phyloP scores from a whole-genome alignment of 2,888 invertebrate species.

The Andrena hattorfiana region DNA sequence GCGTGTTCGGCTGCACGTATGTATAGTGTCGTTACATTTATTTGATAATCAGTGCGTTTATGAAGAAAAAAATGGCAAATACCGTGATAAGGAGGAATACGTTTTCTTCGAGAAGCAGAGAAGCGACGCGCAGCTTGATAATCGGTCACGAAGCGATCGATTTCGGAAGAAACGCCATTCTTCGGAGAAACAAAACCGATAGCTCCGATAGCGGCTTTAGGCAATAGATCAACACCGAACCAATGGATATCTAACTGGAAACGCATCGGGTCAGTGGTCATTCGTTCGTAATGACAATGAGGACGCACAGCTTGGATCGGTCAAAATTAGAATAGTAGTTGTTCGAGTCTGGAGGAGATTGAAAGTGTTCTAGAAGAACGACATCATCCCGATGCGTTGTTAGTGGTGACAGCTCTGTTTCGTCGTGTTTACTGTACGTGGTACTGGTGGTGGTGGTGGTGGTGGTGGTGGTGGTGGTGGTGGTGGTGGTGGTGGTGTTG shows the following conservation, averaged over 20 bases:
- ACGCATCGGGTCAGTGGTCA: slow-evolving; percentile 19
- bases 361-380: slow-evolving; percentile 40
- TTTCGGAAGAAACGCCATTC: slow-evolving; percentile 28
- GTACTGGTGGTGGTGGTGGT: not conserved
- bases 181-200: slow-evolving; percentile 10
- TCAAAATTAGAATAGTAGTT: slow-evolving; percentile 36
- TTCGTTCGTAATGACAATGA: slow-evolving; percentile 37
- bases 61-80: slow-evolving; percentile 36
- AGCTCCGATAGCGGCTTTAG: not conserved
- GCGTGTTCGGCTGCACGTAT: not conserved
- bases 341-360: slow-evolving; percentile 19
- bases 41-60: not conserved
- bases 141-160: slow-evolving; percentile 43
- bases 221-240: slow-evolving; percentile 11
- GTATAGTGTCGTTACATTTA: not conserved
- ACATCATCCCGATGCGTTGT: slow-evolving; percentile 12
- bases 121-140: slow-evolving; percentile 30
- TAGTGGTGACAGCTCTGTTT: slow-evolving; percentile 14
- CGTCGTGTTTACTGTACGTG: not conserved
- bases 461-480: not conserved
- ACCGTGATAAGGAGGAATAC: not conserved
- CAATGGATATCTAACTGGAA: slow-evolving; percentile 28
- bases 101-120: not conserved
- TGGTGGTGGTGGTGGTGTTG: not conserved
- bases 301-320: slow-evolving; percentile 56